Base-by-base conservation (phyloP, 2,888 invertebrate species). In the Hydrotaea cyrtoneurina region DNA sequence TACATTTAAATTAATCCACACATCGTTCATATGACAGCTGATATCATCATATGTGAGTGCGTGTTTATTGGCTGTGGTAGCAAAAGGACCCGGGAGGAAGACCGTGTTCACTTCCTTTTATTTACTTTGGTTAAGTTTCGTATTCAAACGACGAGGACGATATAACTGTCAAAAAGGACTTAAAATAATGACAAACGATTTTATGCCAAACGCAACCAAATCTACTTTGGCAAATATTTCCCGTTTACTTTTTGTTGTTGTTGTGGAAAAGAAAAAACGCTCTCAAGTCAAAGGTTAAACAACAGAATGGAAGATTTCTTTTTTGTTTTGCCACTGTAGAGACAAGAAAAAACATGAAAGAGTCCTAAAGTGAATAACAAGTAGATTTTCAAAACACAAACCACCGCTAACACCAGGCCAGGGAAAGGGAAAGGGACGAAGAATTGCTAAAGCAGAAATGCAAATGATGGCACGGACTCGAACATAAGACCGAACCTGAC, bases 141-240 rank as follows among this genome's bases (percentile, higher is more conserved):
- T 7, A 66, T 43, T 43, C 43, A 17, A 66, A 43, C 21, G 55
- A 39, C 43, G 43, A 69, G 23, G 88, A 75, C 78, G 82, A 85
- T 85, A 90, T 88, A 88, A 88, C 89, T 89, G 91, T 91, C 91
- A 90, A 83, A 88, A 88, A 87, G 89, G 90, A 90, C 87, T 89
- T 91, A 89, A 88, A 90, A 90, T 90, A 90, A 91, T 90, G 91
- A 91, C 91, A 91, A 90, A 90, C 90, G 91, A 90, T 88, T 86
- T 86, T 85, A 82, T 86, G 86, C 82, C 82, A 77, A 80, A 73
- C 73, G 31, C 79, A 79, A 78, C 1, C 59, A 59, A 69, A 66
- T 39, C 69, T 19, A 69, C 69, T 23, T 69, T 66, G 66, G 39
- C 43, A 66, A 66, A 43, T 66, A 39, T 46, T 66, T 19, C 19